Evolutionary conservation across 2,888 invertebrate species (phyloP), one percentile per base, ranked within the genome.

Genomic region (Epistrophe grossulariae): DNA sequence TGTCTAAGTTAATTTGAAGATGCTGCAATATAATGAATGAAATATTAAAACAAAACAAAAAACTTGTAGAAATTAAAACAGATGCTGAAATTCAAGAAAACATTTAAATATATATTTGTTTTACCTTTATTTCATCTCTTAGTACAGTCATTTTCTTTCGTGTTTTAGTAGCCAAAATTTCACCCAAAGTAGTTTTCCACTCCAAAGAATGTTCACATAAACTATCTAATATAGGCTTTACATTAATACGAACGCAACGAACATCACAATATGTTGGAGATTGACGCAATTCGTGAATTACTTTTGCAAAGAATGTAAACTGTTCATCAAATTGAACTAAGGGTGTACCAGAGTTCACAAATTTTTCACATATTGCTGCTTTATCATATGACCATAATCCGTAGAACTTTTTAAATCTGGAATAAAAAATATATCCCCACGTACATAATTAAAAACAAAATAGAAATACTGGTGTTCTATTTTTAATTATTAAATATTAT

Each of bases 331-430:
- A 97, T 85, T 91, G 90, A 52, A 94, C 93, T 8, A 96, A 93
- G 7, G 94, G 94, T 8, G 95, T 94, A 88, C 94, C 94, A 87
- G 95, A 95, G 60, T 94, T 94, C 1, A 96, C 94, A 93, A 97
- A 98, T 91, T 96, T 96, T 89, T 97, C 96, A 89, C 97, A 97
- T 2, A 96, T 95, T 11, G 94, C 92, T 73, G 93, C 92, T 91
- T 97, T 97, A 91, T 97, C 97, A 90, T 94, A 95, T 0, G 95
- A 94, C 97, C 97, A 97, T 15, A 97, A 93, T 90, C 95, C 95
- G 83, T 94, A 94, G 90, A 96, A 97, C 89, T 95, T 95, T 76
- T 94, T 95, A 95, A 97, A 97, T 90, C 95, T 68, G 11, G 9
- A 59, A 59, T 15, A 31, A 31, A 24, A 24, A 2, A 24, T 24